Evolutionary conservation across 92 coral and sea anemone genomes (phyloP).

Genomic region (Micromussa lordhowensis): DNA sequence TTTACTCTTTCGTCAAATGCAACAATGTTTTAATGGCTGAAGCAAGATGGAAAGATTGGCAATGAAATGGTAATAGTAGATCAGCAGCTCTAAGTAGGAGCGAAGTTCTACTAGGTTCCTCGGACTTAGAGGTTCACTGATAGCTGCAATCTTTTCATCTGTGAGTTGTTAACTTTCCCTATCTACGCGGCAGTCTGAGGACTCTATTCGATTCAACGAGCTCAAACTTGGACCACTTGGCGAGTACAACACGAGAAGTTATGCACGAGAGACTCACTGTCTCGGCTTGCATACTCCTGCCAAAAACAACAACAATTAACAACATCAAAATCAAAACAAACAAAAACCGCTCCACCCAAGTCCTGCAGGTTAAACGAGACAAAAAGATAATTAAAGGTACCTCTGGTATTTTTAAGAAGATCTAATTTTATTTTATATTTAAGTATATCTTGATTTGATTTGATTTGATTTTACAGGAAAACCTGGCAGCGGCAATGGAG

Average conservation of each 20-base stretch:
- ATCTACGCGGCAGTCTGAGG: slow-evolving; percentile 35
- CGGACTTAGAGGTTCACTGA: slow-evolving; percentile 48
- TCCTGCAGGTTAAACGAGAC: no score
- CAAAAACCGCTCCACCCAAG: no score
- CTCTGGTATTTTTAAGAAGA: not conserved
- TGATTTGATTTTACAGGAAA: not conserved
- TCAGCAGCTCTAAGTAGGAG: slow-evolving; percentile 60
- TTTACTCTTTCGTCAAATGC: not conserved
- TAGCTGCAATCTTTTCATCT: slow-evolving; percentile 51
- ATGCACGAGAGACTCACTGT: no score
- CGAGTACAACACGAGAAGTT: slow-evolving; percentile 23
- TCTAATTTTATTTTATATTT: no score
- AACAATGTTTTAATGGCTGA: slow-evolving; percentile 20
- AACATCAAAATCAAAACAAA: no score
- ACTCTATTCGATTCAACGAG: slow-evolving; percentile 54
- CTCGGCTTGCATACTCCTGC: no score
- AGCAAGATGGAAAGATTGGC: slow-evolving; percentile 54
- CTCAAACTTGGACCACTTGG: slow-evolving; percentile 52
- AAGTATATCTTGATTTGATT: no score
- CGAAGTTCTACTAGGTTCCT: slow-evolving; percentile 58
- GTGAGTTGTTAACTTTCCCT: slow-evolving; percentile 53
- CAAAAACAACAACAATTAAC: no score
- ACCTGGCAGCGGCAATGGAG: slow-evolving; percentile 16
- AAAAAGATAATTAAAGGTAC: no score
- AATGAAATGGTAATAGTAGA: slow-evolving; percentile 59